A percentile compares a stretch with the other conserved stretches of the same genome.
Conservation (phyloP, 2,113 vertebrate species). For the Chinchilla lanigera region DNA sequence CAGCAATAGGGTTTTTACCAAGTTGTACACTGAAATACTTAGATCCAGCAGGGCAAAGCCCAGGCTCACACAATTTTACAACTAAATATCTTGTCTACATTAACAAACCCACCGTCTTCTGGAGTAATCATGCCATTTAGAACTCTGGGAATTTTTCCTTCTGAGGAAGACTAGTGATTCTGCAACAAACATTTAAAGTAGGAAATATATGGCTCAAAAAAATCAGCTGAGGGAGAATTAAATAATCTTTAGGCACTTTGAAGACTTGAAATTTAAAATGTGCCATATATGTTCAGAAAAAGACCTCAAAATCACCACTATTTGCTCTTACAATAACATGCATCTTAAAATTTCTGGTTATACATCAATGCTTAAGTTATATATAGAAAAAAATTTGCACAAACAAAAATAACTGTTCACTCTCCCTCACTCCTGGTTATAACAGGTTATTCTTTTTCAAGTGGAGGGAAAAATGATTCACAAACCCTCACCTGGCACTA, state of each 20-base stretch:
- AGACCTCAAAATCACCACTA: conserved; percentile 79
- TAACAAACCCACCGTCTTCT: conserved; percentile 72
- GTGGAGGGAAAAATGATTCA: conserved; percentile 69
- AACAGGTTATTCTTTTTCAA: conserved; percentile 64
- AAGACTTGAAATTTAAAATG: conserved; percentile 84
- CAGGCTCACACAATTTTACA: conserved; percentile 61
- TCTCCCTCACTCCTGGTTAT: conserved; percentile 65
- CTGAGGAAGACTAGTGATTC: conserved; percentile 86
- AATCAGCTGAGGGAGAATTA: conserved; percentile 75
- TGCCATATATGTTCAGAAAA: conserved; percentile 86
- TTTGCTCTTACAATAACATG: conserved; percentile 77
- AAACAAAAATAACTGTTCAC: conserved; percentile 77
- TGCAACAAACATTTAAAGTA: conserved; percentile 79
- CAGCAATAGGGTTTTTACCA: conserved; percentile 76
- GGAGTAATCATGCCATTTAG: conserved; percentile 70
- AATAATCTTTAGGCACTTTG: conserved; percentile 87
- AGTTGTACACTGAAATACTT: conserved; percentile 78
- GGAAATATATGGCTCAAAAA: conserved; percentile 82
- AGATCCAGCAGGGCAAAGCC: conserved; percentile 52
- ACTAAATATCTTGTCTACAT: conserved; percentile 58
- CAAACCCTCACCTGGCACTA: conserved; percentile 60
- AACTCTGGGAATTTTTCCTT: conserved; percentile 64
- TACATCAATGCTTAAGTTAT: conserved; percentile 78
- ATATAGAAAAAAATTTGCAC: conserved; percentile 80
- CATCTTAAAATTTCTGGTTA: conserved; percentile 75